phyloP scores from a whole-genome alignment of 2,888 invertebrate species.

The Cryptus viduatorius region DNA sequence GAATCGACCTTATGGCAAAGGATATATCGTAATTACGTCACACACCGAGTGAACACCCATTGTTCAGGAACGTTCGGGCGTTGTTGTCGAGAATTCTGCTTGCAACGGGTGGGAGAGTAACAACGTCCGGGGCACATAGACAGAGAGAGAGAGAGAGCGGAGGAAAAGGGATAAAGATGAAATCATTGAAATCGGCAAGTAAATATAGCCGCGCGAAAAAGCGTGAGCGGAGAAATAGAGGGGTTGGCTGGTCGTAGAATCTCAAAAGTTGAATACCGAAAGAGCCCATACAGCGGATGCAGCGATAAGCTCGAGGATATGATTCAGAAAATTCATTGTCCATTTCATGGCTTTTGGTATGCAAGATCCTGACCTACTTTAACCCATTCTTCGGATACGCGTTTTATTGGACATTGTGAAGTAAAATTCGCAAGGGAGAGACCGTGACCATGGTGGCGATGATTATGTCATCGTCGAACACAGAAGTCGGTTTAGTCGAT shows the following conservation, averaged over 20 bases:
- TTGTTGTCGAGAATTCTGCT: background rate
- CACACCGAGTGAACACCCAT: constrained; percentile 15
- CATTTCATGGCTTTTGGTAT: constrained; percentile 6
- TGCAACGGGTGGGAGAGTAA: constrained; percentile 15
- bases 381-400: constrained; percentile 37
- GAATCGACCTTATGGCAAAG: constrained; percentile 3
- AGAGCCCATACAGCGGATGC: constrained; percentile 20
- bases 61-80: constrained; percentile 25
- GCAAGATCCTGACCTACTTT: constrained; percentile 53
- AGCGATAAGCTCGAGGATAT: constrained; percentile 14
- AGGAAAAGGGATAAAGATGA: constrained; percentile 54
- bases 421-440: constrained; percentile 72
- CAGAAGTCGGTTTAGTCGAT: constrained; percentile 55
- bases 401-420: constrained; percentile 57
- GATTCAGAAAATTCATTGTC: constrained; percentile 15
- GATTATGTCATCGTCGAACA: constrained; percentile 76
- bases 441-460: constrained; percentile 78
- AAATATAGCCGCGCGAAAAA: constrained; percentile 26
- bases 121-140: constrained; percentile 5
- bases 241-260: constrained; percentile 69
- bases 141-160: constrained; percentile 55
- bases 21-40: constrained; percentile 40
- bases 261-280: constrained; percentile 18
- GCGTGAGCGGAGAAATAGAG: constrained; percentile 72
- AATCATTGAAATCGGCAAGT: constrained; percentile 70